Evolutionary conservation across 2,113 vertebrate genomes (phyloP).

Genomic region (Actenoides lindsayi): DNA sequence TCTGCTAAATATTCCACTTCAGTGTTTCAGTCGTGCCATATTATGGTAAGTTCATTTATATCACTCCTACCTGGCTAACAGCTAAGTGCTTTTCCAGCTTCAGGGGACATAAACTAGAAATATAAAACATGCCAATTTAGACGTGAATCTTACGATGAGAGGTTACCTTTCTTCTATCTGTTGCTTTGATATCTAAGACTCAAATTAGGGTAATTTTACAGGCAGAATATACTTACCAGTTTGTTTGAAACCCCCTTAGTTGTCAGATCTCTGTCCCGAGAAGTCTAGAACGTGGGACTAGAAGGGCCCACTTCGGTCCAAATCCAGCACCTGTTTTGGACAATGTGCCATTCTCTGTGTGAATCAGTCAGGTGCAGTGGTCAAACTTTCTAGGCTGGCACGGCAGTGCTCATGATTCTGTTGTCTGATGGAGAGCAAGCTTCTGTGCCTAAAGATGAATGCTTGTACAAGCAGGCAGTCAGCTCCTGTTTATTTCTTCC

Average conservation of each 20-base stretch:
- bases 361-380: not conserved
- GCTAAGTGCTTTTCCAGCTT: conserved; percentile 26
- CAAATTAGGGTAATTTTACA: not conserved
- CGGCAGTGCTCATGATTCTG: not conserved
- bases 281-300: not conserved
- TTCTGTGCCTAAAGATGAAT: not conserved
- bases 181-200: not conserved
- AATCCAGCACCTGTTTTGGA: not conserved
- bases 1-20: conserved; percentile 59
- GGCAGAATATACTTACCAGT: not conserved
- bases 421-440: not conserved
- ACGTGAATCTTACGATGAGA: not conserved
- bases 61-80: conserved; percentile 11
- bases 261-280: not conserved
- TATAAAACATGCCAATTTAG: not conserved
- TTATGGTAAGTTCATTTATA: not conserved
- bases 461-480: not conserved
- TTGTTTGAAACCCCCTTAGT: not conserved
- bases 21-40: conserved; percentile 21
- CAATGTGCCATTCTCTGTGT: not conserved
- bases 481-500: not conserved
- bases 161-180: not conserved
- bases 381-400: not conserved
- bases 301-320: not conserved
- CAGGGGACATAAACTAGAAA: not conserved